Conservation (phyloP, 1,140 invertebrate genomes). For the Tetranychus cinnabarinus region DNA sequence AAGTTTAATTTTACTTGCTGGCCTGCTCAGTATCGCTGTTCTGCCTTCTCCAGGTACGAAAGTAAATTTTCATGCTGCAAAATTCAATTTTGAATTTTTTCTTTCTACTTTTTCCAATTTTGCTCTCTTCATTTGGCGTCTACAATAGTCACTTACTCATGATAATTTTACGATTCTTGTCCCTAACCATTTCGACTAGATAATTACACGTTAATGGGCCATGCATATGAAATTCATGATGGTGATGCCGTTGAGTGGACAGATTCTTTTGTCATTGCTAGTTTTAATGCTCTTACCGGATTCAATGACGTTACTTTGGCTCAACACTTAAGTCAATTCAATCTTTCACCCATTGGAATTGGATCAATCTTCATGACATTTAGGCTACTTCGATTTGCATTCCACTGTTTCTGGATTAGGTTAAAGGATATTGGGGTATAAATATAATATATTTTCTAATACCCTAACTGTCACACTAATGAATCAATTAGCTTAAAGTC, state of each 20-base stretch:
- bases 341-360: slow-evolving; percentile 39
- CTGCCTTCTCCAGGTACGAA: slow-evolving; percentile 25
- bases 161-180: not conserved
- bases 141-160: slow-evolving; percentile 24
- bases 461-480: too few relatives aligned
- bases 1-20: slow-evolving; percentile 42
- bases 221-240: slow-evolving; percentile 7
- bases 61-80: slow-evolving; percentile 18
- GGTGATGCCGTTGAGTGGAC: slow-evolving; percentile 5
- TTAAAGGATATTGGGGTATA: slow-evolving; percentile 32
- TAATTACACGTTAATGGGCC: not conserved
- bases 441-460: not conserved
- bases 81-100: too few relatives aligned
- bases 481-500: not conserved
- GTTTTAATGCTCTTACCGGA: slow-evolving; percentile 15
- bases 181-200: not conserved
- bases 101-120: too few relatives aligned
- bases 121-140: too few relatives aligned
- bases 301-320: slow-evolving; percentile 21
- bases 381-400: slow-evolving; percentile 53
- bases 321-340: slow-evolving; percentile 15
- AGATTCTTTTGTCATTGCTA: slow-evolving; percentile 11
- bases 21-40: slow-evolving; percentile 43
- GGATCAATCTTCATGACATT: slow-evolving; percentile 68
- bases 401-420: slow-evolving; percentile 53